Base-by-base conservation (phyloP, 2,888 invertebrate genomes). In the Eumerus sabulonum region DNA sequence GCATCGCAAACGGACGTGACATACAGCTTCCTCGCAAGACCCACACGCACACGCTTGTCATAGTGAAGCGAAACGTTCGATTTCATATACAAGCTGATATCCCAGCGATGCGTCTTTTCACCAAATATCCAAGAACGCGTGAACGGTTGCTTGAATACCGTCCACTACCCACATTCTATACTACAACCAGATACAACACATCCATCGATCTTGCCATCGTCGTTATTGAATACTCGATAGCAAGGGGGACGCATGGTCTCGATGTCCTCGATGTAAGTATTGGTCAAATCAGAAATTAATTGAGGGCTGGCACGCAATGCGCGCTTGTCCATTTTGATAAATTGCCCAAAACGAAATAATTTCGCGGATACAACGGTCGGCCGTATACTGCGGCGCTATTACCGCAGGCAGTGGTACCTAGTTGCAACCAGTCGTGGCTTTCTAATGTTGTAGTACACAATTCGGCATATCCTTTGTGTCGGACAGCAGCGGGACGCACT, bases 241-340 rank as follows among this genome's bases (percentile, higher is more conserved):
- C 27, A 27, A 27, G 3, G 35, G 51, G 19, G 44, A 36, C 48
- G 50, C 35, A 48, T 42, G 44, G 51, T 60, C 70, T 68, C 67
- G n/a, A 48, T 72, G 76, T 71, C 64, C 71, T 79, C 79, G 76
- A 71, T 79, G 76, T 74, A 82, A 79, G 67, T 82, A 79, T 81
- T 82, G 82, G 79, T 82, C 82, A 82, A 83, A 83, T 83, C 81
- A 82, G 83, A 82, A 83, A 83, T 83, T 83, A 83, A 83, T 83
- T 83, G 83, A 82, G 74, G 77, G 74, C 77, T 67, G 76, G 77
- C 83, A 83, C 83, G 83, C 83, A 83, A 83, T 60, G 72, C 73
- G 71, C 82, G 42, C 76, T 73, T 83, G 83, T 83, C 83, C 82
- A 82, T 83, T 83, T 83, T 83, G 83, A 83, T 83, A 83, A 83